These are phyloP conservation scores for Clarias fuscus DNA, from an alignment of 2,797 vertebrate species.

Conservation along the genomic window DNA sequence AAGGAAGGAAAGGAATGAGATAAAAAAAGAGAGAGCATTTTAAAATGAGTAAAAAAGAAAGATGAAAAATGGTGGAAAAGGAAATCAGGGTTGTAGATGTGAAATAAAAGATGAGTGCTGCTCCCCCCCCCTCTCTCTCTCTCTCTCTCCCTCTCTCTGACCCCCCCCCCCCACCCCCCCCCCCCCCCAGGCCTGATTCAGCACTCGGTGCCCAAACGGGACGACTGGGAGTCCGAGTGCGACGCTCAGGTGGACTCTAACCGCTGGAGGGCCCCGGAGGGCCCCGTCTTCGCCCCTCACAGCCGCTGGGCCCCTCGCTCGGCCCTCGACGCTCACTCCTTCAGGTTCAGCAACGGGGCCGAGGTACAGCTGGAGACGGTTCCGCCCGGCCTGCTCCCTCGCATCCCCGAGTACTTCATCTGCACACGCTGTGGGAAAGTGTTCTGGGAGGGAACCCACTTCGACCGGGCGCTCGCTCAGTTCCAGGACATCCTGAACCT, in stretches of 20 bases:
- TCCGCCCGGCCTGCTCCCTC: constrained; percentile 70
- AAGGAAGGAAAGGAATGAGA: not conserved
- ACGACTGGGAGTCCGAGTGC: constrained; percentile 45
- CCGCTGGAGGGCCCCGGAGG: constrained; percentile 53
- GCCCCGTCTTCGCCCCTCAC: constrained; percentile 59
- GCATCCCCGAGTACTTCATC: constrained; percentile 74
- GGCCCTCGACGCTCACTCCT: constrained; percentile 50
- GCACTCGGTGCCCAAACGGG: constrained; percentile 54
- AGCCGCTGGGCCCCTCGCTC: constrained; percentile 63
- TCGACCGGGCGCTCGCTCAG: constrained; percentile 70
- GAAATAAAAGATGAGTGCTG: too few relatives aligned
- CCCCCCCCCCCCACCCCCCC: not conserved
- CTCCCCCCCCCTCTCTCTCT: too few relatives aligned
- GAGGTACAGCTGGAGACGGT: constrained; percentile 73
- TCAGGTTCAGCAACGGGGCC: constrained; percentile 63
- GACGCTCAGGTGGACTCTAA: constrained; percentile 54
- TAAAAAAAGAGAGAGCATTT: not conserved
- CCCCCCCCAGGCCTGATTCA: constrained; percentile 66
- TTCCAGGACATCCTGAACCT: constrained; percentile 75
- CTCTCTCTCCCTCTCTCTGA: too few relatives aligned
- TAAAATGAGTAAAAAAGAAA: too few relatives aligned
- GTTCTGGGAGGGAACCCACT: constrained; percentile 92
- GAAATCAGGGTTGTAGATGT: not conserved
- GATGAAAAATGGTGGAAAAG: not conserved
- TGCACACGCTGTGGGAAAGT: constrained; percentile 85